Base-by-base conservation (phyloP, 2,888 invertebrate genomes). In the Axea sp. region DNA sequence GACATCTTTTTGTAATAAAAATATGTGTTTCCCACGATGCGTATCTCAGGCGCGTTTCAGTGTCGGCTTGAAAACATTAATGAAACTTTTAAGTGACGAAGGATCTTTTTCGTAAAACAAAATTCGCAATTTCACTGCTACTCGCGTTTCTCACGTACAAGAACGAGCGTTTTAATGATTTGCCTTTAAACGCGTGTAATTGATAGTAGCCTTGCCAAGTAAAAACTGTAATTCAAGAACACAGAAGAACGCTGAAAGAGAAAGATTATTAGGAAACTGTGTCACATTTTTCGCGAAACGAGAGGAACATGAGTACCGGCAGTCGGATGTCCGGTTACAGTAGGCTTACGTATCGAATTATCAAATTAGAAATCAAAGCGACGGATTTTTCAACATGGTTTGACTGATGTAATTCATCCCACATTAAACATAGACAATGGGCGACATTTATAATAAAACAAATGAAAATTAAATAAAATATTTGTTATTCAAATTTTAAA, bases 281-380 rank as follows among this genome's bases (percentile, higher is more conserved):
- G 41, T 11, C 12, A 49, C 45, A 9, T 31, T 57, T 64, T 64
- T 64, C 57, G 22, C 57, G 45, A 41, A 26, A 55, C 59, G 43
- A 22, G 14, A 39, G 39, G 15, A 45, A 35, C 35, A 3, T 19
- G 43, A n/a, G 19, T 28, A 43, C 1, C 28, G 12, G 9, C 33
- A 26, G 55, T 72, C 49, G 65, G 64, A 59, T 49, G 72, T 72
- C 72, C 72, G 72, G 72, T 72, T 72, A 33, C 72, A 64, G 17
- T 31, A 53, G 33, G 14, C 37, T 72, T 57, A 47, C 62, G 60
- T 45, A 53, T 53, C 53, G 39, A 71, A 71, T 71, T 62, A 71
- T 71, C 69, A 62, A 62, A 30, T 62, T 55, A 53, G 55, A 60
- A 71, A 71, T 71, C 62, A 71, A 62, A 60, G 17, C 7, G 68